phyloP scores from a whole-genome alignment of 2,888 invertebrate genomes.

The Drosophila prolongata region DNA sequence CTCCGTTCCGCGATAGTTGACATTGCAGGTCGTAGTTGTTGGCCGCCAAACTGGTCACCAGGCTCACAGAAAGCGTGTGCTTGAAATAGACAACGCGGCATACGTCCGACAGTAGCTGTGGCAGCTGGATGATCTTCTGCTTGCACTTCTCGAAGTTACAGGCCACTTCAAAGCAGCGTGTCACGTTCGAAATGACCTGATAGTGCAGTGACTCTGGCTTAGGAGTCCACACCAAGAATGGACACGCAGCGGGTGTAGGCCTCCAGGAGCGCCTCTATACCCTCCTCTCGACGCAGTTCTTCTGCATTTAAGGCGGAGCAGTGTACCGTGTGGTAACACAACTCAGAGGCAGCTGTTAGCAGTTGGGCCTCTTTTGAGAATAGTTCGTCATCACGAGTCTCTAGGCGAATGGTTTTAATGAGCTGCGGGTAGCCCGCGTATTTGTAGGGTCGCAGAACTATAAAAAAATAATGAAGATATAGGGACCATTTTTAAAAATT shows the following conservation, averaged over 20 bases:
- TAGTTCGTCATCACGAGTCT: conserved; percentile 95
- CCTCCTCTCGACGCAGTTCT: conserved; percentile 96
- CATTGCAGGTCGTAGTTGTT: conserved; percentile 93
- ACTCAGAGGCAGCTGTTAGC: conserved; percentile 95
- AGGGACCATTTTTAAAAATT: not conserved
- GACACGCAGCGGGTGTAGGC: conserved; percentile 97
- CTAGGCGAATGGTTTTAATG: conserved; percentile 96
- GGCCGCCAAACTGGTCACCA: conserved; percentile 94
- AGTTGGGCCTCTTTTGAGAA: conserved; percentile 94
- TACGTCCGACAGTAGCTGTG: conserved; percentile 94
- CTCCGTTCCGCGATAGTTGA: conserved; percentile 93
- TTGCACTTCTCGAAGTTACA: conserved; percentile 96
- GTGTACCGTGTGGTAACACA: conserved; percentile 97
- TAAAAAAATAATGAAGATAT: not conserved
- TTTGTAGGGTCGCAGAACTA: conserved; percentile 97
- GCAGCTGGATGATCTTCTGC: conserved; percentile 93
- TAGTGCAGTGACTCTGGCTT: conserved; percentile 92
- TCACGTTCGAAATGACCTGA: conserved; percentile 95
- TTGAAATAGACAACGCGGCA: conserved; percentile 94
- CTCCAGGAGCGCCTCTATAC: conserved; percentile 93
- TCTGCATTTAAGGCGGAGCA: conserved; percentile 99
- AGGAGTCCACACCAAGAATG: conserved; percentile 92
- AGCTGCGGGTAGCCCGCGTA: conserved; percentile 99
- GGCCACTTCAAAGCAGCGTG: conserved; percentile 97
- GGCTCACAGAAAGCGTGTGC: conserved; percentile 96